Evolutionary conservation across 2,888 invertebrate species (phyloP), one percentile per base, ranked within the genome.

Genomic region (Pristionchus japonicus): DNA sequence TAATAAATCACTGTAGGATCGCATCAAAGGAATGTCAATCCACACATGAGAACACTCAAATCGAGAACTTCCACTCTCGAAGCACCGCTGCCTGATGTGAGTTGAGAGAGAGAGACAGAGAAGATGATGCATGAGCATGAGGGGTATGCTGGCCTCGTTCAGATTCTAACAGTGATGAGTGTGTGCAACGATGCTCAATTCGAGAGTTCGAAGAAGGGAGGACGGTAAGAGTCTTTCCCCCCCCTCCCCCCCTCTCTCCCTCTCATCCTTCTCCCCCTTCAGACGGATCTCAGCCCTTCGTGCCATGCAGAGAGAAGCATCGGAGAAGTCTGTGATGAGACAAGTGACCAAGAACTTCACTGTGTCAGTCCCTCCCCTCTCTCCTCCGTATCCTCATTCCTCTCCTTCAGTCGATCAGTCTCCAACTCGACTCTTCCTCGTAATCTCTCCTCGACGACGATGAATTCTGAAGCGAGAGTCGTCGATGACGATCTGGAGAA

Each of bases 171-270:
- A 11, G 94, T 94, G 6, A 94, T 94, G 94, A 90, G 92, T 6
- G 92, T 93, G 67, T 94, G 94, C 89, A 94, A 94, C 77, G 86
- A 91, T 77, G 94, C 93, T 9, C 92, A 92, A 61, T 91, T 93
- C 70, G 94, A 93, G 64, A 88, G 90, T 80, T n/a, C n/a, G n/a
- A n/a, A n/a, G n/a, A n/a, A n/a, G n/a, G n/a, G n/a, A n/a, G n/a
- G n/a, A n/a, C n/a, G 89, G 84, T 43, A 9, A 43, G 43, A 43
- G 43, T 6, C 7, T 43, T 43, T 13, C 57, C 43, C 70, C 77
- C 9, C 47, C 77, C 47, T 40, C 47, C 43, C 47, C 77, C 3
- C 43, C 77, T 6, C 47, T 47, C 11, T 77, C 77, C 3, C 43
- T 77, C 27, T 15, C 43, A 47, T 15, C n/a, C 13, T 43, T 77